Conservation (phyloP, 2,113 vertebrate genomes). For the Equus quagga region DNA sequence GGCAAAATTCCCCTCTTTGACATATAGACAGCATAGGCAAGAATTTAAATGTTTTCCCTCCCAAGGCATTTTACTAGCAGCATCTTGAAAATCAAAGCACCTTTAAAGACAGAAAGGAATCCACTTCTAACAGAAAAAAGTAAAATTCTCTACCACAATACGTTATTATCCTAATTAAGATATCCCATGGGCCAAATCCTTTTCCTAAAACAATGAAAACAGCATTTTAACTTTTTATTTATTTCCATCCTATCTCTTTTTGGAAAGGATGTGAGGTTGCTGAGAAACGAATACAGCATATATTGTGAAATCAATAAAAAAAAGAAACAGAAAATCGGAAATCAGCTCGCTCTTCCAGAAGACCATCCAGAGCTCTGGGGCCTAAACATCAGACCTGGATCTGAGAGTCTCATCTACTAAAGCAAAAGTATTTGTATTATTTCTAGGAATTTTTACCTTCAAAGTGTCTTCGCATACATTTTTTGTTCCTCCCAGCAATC, state of each 20-base stretch:
- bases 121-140: not conserved
- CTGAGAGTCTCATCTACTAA: not conserved
- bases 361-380: not conserved
- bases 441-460: not conserved
- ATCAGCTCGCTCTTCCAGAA: not conserved
- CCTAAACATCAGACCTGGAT: not conserved
- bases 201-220: not conserved
- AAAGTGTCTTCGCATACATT: not conserved
- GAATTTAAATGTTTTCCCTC: not conserved
- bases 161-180: not conserved
- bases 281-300: not conserved
- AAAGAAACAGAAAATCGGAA: not conserved
- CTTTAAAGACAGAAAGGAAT: conserved; percentile 1
- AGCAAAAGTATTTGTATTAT: not conserved
- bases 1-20: not conserved
- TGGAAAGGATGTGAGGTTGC: not conserved
- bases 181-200: not conserved
- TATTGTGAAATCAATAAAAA: not conserved
- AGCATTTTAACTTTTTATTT: conserved; percentile 2
- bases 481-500: not conserved
- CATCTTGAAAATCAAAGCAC: not conserved
- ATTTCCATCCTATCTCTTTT: not conserved
- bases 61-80: not conserved
- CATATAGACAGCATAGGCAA: not conserved
- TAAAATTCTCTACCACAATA: not conserved